Evolutionary conservation across 2,888 invertebrate genomes (phyloP), one percentile per base, ranked within the genome.

Genomic region (Incurvaria masculella): DNA sequence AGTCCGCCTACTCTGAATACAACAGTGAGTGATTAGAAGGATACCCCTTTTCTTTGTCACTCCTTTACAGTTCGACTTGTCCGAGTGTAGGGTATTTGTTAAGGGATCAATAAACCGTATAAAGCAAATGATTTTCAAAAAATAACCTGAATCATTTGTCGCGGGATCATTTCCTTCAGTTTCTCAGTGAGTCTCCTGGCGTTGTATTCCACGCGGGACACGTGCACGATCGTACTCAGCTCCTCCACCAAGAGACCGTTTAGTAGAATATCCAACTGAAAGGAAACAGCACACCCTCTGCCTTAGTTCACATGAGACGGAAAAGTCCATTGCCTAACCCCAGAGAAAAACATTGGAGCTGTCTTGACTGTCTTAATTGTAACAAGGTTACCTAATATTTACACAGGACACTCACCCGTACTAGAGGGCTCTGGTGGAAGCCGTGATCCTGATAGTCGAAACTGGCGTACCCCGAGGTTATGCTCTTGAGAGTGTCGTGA

Each of bases 391-490:
- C n/a, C n/a, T n/a, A n/a, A n/a, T n/a, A n/a, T n/a, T n/a, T n/a
- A n/a, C n/a, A 20, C 3, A 45, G 17, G 33, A 18, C 20, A 61
- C 76, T 74, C 67, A 94, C 88, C 68, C 91, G 92, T 0, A 89
- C 87, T 58, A 98, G 76, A 50, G 87, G 76, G 52, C 95, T 87
- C 52, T 65, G 63, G 61, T 89, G 84, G 68, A 89, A 98, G 2
- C 93, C 97, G 59, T 84, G 70, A 63, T 94, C 90, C 68, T 95
- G 94, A 62, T 96, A 96, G 68, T 94, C 94, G 64, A 96, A 96
- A 64, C 93, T 93, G 1, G 96, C 98, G 73, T 94, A 98, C 23
- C 98, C 98, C 0, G 96, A 96, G 2, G 92, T 89, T 17, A 93
- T 59, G 14, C 91, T 88, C 69, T 98, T 98, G 2, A 97, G 73